Conservation (phyloP, 2,797 vertebrate genomes). For the Huso huso region DNA sequence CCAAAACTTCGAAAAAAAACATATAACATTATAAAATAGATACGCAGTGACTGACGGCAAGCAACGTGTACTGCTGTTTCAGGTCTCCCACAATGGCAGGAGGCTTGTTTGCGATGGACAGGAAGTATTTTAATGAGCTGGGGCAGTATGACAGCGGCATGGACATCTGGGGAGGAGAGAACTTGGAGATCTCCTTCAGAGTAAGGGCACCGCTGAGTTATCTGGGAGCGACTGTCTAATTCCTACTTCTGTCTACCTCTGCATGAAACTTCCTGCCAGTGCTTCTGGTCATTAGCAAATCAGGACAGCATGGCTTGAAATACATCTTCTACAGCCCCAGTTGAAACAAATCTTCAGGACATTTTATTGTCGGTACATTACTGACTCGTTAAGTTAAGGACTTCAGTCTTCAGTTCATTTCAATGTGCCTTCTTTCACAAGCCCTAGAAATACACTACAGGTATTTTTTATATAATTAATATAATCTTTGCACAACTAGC, state of each 20-base stretch:
- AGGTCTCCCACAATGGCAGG: slow-evolving; percentile 98
- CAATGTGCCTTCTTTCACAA: too few species aligned
- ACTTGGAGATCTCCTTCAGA: slow-evolving; percentile 94
- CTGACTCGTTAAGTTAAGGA: too few species aligned
- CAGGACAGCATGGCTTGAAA: neutral
- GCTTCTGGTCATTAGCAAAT: neutral
- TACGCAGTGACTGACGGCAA: too few species aligned
- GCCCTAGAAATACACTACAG: too few species aligned
- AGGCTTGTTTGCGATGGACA: slow-evolving; percentile 88
- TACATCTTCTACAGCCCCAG: neutral
- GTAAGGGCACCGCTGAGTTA: slow-evolving; percentile 47
- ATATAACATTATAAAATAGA: too few species aligned
- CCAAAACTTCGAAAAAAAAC: too few species aligned
- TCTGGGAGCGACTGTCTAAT: slow-evolving; percentile 49
- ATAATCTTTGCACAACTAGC: too few species aligned
- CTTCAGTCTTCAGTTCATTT: too few species aligned
- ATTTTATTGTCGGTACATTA: too few species aligned
- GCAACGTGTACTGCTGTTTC: slow-evolving; percentile 4
- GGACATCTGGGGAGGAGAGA: slow-evolving; percentile 98
- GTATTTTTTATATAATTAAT: too few species aligned
- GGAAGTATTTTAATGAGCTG: slow-evolving; percentile 80
- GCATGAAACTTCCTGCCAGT: too few species aligned
- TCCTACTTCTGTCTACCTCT: slow-evolving; percentile 57
- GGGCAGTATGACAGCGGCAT: slow-evolving; percentile 91
- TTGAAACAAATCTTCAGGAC: too few species aligned